Base-by-base conservation (phyloP, 1,140 invertebrate species). In the Physella acuta region DNA sequence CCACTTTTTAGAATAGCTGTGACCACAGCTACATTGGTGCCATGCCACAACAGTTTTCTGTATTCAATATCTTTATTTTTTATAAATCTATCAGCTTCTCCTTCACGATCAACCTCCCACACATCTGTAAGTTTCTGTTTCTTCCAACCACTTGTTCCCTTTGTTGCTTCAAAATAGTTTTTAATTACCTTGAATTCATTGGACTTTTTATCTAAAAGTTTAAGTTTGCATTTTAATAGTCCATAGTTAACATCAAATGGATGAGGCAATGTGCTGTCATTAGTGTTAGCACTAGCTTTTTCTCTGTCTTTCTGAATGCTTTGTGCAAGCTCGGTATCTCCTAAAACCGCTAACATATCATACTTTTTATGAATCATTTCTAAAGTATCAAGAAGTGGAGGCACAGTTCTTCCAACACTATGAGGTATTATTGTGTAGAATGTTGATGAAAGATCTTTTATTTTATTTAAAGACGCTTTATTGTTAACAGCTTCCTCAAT, bases 371-470 rank as follows among this genome's bases (percentile, higher is more conserved):
- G 78, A 37, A 87, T 67, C 1, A 70, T 58, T 66, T 84, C 83
- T 17, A 72, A 33, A 33, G 68, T 74, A 28, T 75, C 60, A 31
- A 87, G 83, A 8, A 78, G 68, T 8, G 82, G 84, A 5, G 86
- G 87, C 16, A 79, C 53, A 26, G 52, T 76, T 26, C 86, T 76
- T 20, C 86, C 86, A 79, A 87, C 87, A 72, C 82, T 78, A 71
- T 87, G 87, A 16, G 87, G 87, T 62, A 87, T 85, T 8, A 85
- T 69, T 0, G 86, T 87, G 78, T 85, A 87, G 71, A 87, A 87
- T 65, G 76, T 76, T 17, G 80, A 85, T 3, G 84, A 81, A 11
- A 87, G 70, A 3, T 77, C 72, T 37, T 67, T 73, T 20, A 85
- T 56, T 20, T 51, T 66, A 5, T 55, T 62, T 24, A 59, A 73